Conservation (phyloP, 2,797 vertebrate genomes). For the Enteromius radiatus region DNA sequence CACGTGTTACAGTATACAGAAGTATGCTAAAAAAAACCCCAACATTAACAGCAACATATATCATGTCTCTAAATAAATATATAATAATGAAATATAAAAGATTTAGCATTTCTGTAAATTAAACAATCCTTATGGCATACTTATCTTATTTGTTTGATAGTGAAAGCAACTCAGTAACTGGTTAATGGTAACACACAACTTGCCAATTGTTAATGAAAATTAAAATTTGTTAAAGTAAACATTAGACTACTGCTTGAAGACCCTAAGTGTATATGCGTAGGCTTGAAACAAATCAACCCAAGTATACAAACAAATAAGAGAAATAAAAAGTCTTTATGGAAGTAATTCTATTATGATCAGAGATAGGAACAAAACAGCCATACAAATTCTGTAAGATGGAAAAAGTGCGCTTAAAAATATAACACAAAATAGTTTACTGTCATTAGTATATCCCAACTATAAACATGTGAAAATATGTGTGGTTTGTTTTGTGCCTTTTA, state of each 20-base stretch:
- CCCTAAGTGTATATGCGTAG: not conserved
- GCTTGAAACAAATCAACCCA: slow-evolving; percentile 14
- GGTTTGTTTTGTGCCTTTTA: slow-evolving; percentile 2
- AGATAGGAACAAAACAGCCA: slow-evolving; percentile 13
- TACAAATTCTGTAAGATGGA: slow-evolving; percentile 14
- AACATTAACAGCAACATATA: not conserved
- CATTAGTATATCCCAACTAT: slow-evolving; percentile 9
- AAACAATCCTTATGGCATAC: not conserved
- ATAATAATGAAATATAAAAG: no score
- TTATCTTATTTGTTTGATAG: not conserved
- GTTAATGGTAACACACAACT: slow-evolving; percentile 2
- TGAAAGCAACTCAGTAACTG: not conserved
- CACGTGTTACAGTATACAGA: not conserved
- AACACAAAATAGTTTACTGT: not conserved
- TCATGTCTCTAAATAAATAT: not conserved
- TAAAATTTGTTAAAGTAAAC: no score
- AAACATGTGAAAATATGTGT: slow-evolving; percentile 27
- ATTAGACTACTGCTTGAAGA: not conserved
- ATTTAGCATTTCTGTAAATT: not conserved
- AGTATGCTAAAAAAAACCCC: not conserved
- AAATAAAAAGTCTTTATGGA: slow-evolving; percentile 1
- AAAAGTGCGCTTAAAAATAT: slow-evolving; percentile 33
- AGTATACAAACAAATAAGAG: slow-evolving; percentile 23
- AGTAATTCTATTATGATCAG: not conserved
- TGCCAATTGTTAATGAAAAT: not conserved